Evolutionary conservation across 2,113 vertebrate genomes (phyloP).

Genomic region (Crypturellus undulatus): DNA sequence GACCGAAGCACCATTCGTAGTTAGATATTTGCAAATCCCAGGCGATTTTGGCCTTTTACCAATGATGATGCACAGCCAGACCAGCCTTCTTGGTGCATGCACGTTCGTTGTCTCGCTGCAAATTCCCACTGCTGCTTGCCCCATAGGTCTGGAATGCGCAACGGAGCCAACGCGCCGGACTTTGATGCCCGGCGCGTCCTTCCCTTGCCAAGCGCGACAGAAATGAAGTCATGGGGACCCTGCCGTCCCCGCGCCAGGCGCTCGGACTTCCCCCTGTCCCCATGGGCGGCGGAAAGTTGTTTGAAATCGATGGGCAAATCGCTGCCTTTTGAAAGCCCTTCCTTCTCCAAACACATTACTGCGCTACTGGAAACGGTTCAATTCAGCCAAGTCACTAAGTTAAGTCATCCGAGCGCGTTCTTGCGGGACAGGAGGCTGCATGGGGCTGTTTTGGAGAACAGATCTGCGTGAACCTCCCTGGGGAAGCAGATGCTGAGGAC

Average conservation of each 20-base stretch:
- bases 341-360: conserved; percentile 76
- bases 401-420: conserved; percentile 75
- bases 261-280: conserved; percentile 64
- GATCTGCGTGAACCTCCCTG: conserved; percentile 61
- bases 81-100: not conserved
- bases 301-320: conserved; percentile 63
- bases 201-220: conserved; percentile 53
- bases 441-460: conserved; percentile 65
- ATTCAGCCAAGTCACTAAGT: conserved; percentile 69
- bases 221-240: conserved; percentile 63
- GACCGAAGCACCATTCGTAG: not conserved
- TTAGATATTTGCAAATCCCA: not conserved
- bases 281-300: conserved; percentile 67
- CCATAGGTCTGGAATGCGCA: not conserved
- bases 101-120: not conserved
- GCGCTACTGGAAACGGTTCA: conserved; percentile 76
- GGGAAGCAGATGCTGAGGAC: conserved; percentile 69
- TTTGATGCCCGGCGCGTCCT: conserved; percentile 16
- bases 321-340: conserved; percentile 57
- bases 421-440: conserved; percentile 50
- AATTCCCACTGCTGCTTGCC: conserved; percentile 6
- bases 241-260: not conserved
- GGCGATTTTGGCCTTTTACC: not conserved
- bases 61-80: not conserved
- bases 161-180: conserved; percentile 27